Base-by-base conservation (phyloP, 53 echinoderm and acorn worm species). In the Arbacia lixula region DNA sequence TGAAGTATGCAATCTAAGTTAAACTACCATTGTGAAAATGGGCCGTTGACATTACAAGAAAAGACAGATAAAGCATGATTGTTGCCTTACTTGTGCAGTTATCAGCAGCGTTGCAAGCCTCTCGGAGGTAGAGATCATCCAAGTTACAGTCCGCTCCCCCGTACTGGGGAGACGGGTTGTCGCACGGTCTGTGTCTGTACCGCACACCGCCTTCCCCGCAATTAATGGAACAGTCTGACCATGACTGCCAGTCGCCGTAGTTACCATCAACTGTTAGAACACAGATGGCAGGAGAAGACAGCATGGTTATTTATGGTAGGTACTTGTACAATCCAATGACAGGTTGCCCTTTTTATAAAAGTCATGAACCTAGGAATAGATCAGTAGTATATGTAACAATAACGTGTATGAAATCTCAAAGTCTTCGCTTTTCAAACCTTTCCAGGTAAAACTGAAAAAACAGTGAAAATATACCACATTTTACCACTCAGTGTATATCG, bases 91-190 rank as follows among this genome's bases (percentile, higher is more conserved):
- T 72, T 81, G 88, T 71, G 64, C 94, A 94, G 24, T 43, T 57
- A n/a, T 63, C 51, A 38, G 26, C 69, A 6, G 86, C 54, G 30
- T 83, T 68, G 53, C 94, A 94, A 16, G 65, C 42, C 33, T 86
- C 73, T 39, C 91, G 83, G 51, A 82, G 57, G 61, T 87, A 93
- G 3, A 84, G 65, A 58, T 91, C 91, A 19, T 86, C 38, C n/a
- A 64, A 38, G 83, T 74, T 73, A 29, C 95, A 95, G 20, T 91
- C 90, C 20, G 29, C 17, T 2, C 95, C 95, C 12, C 87, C 90
- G 34, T 88, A 84, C 84, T 95, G 92, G 2, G 95, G 95, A 49
- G 71, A 5, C 6, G 95, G 95, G 36, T 92, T 92, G 31, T 92
- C 86, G 53, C 95, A 95, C 16, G 86, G 67, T 11, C 88, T 73